Evolutionary conservation across 2,113 vertebrate genomes (phyloP).

Genomic region (Struthidea cinerea): DNA sequence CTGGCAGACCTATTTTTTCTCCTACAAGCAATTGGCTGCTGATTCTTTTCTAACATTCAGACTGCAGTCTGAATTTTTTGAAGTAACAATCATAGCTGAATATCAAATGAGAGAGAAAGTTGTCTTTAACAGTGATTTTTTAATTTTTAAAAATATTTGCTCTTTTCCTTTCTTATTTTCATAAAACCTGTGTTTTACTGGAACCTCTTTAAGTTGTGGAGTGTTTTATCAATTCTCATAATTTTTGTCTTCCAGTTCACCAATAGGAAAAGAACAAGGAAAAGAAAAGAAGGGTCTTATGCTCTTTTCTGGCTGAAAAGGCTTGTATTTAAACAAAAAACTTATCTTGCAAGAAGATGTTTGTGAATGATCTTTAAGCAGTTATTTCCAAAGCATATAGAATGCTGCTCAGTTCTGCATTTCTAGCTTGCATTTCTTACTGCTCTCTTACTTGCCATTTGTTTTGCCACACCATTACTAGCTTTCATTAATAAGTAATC

Average conservation of each 20-base stretch:
- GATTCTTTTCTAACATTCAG: neutral
- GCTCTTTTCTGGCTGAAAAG: neutral
- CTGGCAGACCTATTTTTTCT: neutral
- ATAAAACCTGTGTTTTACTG: neutral
- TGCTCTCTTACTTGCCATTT: neutral
- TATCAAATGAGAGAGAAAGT: neutral
- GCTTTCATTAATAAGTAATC: neutral
- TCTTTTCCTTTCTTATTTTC: neutral
- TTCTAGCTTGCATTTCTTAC: neutral
- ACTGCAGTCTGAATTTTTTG: neutral
- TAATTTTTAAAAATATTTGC: neutral
- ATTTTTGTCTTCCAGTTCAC: neutral
- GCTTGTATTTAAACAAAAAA: neutral
- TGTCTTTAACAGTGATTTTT: neutral
- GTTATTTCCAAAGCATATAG: neutral
- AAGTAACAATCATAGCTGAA: rapidly evolving
- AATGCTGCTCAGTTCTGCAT: neutral
- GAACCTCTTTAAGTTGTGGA: neutral
- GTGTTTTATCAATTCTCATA: neutral
- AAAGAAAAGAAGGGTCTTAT: neutral
- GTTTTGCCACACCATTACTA: neutral
- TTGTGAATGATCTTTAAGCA: neutral
- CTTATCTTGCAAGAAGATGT: neutral
- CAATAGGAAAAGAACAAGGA: neutral
- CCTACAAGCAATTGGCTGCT: neutral